Evolutionary conservation across 1,140 invertebrate species (phyloP).

Genomic region (Drosophila lacertosa): DNA sequence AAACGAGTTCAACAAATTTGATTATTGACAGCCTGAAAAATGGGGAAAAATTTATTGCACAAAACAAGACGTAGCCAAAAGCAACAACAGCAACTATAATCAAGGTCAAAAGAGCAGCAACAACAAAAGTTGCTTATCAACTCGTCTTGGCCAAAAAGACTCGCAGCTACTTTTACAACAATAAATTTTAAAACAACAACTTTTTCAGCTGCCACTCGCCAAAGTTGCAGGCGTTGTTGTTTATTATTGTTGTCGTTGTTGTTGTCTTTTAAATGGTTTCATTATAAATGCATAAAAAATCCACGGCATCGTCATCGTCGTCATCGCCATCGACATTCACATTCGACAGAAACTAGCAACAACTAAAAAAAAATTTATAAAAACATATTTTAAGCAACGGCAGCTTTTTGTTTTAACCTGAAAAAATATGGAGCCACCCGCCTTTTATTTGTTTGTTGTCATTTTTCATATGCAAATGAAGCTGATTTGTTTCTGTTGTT

Average conservation of each 20-base stretch:
- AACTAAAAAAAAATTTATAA: constrained; percentile 19
- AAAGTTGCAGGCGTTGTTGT: constrained; percentile 37
- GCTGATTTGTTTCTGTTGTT: constrained; percentile 41
- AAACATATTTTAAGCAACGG: constrained; percentile 22
- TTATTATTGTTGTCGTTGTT: constrained; percentile 28
- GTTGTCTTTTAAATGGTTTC: constrained; percentile 64
- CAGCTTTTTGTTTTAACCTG: constrained; percentile 45
- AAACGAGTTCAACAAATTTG: constrained; percentile 33
- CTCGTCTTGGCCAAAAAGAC: constrained; percentile 38
- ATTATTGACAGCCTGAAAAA: constrained; percentile 59
- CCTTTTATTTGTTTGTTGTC: constrained; percentile 43
- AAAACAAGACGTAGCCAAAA: constrained; percentile 11
- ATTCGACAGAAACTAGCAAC: constrained; percentile 33
- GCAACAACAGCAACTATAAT: constrained; percentile 4
- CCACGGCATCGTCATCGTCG: constrained; percentile 33
- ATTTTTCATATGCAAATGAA: constrained; percentile 71
- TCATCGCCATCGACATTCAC: constrained; percentile 46
- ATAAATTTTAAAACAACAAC: constrained; percentile 39
- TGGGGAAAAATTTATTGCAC: constrained; percentile 59
- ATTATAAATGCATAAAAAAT: constrained; percentile 76
- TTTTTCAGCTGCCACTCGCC: constrained; percentile 30
- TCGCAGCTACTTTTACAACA: constrained; percentile 40
- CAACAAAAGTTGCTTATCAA: constrained; percentile 77
- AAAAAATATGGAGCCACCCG: constrained; percentile 45
- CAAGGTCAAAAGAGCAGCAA: constrained; percentile 62